Percentiles rank a stretch among this genome's conserved stretches.
phyloP scores from a whole-genome alignment of 2,113 vertebrate genomes.

The Siniperca chuatsi region DNA sequence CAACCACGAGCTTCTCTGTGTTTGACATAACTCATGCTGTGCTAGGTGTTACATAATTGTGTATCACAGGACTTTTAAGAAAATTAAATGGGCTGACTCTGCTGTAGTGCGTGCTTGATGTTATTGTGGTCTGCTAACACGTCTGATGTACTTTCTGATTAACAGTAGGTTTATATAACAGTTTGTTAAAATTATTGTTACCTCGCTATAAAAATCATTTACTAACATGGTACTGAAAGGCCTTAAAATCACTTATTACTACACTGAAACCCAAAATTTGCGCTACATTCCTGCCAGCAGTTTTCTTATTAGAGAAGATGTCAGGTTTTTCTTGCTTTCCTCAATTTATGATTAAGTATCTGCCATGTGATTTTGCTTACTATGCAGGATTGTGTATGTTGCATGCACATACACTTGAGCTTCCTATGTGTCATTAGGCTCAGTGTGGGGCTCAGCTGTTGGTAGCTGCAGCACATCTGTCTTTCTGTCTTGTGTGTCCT shows the following conservation, averaged over 20 bases:
- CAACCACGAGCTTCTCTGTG: not conserved
- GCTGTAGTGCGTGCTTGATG: not conserved
- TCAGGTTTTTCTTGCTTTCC: not conserved
- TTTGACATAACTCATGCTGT: not conserved
- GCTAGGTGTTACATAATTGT: not conserved
- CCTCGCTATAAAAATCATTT: not conserved
- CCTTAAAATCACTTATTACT: not conserved
- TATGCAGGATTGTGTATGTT: not conserved
- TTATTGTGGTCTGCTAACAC: not conserved
- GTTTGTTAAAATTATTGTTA: not conserved
- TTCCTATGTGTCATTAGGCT: not conserved
- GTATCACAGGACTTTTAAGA: not conserved
- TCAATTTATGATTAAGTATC: not conserved
- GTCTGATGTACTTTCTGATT: not conserved
- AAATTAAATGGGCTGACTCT: not conserved
- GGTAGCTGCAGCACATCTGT: slow-evolving; percentile 45
- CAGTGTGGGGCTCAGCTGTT: slow-evolving; percentile 52
- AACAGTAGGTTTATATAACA: not conserved
- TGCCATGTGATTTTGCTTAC: not conserved
- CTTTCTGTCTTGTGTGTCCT: slow-evolving; percentile 15
- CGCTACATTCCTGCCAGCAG: not conserved
- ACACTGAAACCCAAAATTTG: not conserved
- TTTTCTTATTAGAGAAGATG: no score
- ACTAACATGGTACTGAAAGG: not conserved
- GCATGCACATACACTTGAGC: not conserved